These are phyloP conservation scores for Apamea monoglypha DNA, from an alignment of 2,888 invertebrate species.

Conservation along the genomic window DNA sequence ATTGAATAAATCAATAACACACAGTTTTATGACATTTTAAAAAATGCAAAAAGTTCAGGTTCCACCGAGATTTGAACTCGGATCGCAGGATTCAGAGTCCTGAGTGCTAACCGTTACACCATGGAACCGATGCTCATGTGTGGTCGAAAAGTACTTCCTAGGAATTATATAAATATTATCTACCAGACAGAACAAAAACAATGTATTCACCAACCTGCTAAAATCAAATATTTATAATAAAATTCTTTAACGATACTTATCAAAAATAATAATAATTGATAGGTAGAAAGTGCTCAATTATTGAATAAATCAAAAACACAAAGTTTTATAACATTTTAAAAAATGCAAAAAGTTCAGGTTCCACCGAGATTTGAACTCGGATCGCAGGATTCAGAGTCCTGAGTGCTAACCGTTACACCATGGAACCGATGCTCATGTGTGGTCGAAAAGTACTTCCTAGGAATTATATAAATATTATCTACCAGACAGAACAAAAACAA, in stretches of 20 bases:
- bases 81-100: conserved; percentile 95
- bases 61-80: conserved; percentile 95
- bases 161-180: too few relatives aligned
- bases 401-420: conserved; percentile 94
- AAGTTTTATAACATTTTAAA: not conserved
- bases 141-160: too few relatives aligned
- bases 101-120: conserved; percentile 94
- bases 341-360: conserved; percentile 85
- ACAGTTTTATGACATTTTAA: not conserved
- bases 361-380: conserved; percentile 95
- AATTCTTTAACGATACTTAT: too few relatives aligned
- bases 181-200: too few relatives aligned
- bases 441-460: too few relatives aligned
- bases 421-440: conserved; percentile 77
- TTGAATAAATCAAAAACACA: too few relatives aligned
- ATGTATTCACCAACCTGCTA: too few relatives aligned
- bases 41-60: conserved; percentile 83
- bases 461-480: too few relatives aligned
- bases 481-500: too few relatives aligned
- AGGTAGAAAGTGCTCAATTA: too few relatives aligned
- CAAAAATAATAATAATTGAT: too few relatives aligned
- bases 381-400: conserved; percentile 95
- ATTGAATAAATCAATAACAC: not conserved
- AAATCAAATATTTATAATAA: too few relatives aligned
- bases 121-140: conserved; percentile 79